phyloP scores from a whole-genome alignment of 2,113 vertebrate species.

The Trichomycterus rosablanca region DNA sequence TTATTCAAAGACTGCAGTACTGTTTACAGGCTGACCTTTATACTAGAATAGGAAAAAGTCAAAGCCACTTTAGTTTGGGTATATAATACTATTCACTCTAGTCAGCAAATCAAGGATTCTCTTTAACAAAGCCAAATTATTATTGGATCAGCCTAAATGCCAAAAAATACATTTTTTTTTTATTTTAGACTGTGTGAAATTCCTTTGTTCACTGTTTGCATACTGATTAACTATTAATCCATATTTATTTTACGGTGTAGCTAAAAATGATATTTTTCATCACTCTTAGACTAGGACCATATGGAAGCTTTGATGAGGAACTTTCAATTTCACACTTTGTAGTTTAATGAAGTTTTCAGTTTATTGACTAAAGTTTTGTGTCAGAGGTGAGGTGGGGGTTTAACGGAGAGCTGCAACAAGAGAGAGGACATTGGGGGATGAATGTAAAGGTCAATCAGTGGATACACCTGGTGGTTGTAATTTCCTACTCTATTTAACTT shows the following conservation, averaged over 20 bases:
- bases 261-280: no score
- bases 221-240: constrained; percentile 2
- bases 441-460: no score
- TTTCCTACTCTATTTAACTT: no score
- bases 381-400: no score
- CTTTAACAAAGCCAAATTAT: constrained; percentile 51
- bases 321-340: no score
- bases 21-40: constrained; percentile 39
- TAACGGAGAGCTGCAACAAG: no score
- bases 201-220: constrained; percentile 1
- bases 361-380: no score
- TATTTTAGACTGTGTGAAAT: constrained; percentile 37
- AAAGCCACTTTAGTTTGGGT: constrained; percentile 48
- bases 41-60: constrained; percentile 50
- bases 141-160: constrained; percentile 63
- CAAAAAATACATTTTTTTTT: constrained; percentile 57
- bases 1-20: constrained; percentile 11
- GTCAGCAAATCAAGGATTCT: constrained; percentile 57
- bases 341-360: no score
- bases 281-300: no score
- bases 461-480: no score
- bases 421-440: no score
- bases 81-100: constrained; percentile 57
- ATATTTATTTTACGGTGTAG: background rate
- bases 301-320: no score